These are phyloP conservation scores for Hydrotaea diabolus DNA, from an alignment of 2,888 invertebrate species.

Conservation along the genomic window DNA sequence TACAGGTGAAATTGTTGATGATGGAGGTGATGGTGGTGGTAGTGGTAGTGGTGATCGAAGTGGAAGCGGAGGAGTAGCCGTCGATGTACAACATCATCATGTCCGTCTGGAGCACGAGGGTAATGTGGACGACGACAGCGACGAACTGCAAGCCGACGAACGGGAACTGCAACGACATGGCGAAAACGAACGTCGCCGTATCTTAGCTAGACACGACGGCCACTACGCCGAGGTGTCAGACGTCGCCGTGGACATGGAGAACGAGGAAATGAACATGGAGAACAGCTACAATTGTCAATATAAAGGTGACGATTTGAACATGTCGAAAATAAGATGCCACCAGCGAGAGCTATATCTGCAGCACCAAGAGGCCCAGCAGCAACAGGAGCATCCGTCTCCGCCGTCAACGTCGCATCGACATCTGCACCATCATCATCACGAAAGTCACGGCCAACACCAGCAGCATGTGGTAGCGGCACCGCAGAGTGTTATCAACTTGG, in stretches of 20 bases:
- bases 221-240: constrained; percentile 70
- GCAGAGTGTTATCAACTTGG: constrained; percentile 75
- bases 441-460: constrained; percentile 67
- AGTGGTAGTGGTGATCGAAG: neutral
- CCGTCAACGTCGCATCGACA: constrained; percentile 68
- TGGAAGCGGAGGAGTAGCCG: neutral
- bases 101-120: constrained; percentile 47
- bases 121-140: constrained; percentile 71
- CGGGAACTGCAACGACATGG: constrained; percentile 4
- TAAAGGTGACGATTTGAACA: constrained; percentile 77
- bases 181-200: constrained; percentile 66
- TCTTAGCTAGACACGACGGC: constrained; percentile 69
- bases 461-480: constrained; percentile 70
- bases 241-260: constrained; percentile 45
- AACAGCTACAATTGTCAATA: constrained; percentile 76
- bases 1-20: constrained; percentile 76
- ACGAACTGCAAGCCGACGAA: constrained; percentile 53
- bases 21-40: constrained; percentile 44
- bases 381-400: constrained; percentile 66
- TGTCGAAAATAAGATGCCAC: constrained; percentile 76
- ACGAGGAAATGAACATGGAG: constrained; percentile 69
- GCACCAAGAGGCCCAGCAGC: constrained; percentile 57
- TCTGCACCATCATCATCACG: constrained; percentile 69
- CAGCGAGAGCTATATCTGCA: constrained; percentile 72
- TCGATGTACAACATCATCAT: constrained; percentile 25